Conservation (phyloP, 2,113 vertebrate species). For the Engraulis encrasicolus region DNA sequence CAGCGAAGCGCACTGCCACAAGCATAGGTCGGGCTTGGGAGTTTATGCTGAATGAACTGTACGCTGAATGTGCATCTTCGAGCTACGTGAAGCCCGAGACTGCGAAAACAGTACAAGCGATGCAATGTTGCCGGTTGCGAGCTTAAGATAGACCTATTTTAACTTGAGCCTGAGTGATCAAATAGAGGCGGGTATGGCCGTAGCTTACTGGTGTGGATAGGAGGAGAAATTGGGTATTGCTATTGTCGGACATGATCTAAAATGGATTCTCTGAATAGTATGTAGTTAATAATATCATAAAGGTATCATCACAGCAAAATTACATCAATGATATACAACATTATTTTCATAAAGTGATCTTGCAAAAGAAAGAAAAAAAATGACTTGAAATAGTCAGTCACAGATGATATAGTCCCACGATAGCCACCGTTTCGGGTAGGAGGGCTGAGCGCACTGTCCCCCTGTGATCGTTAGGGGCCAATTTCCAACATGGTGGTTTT, state of each 20-base stretch:
- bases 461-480: background rate
- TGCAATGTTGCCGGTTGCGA: too few relatives aligned
- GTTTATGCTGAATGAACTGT: too few relatives aligned
- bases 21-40: too few relatives aligned
- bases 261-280: background rate
- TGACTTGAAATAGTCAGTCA: slow-evolving; percentile 1
- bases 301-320: background rate
- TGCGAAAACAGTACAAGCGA: too few relatives aligned
- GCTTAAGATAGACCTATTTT: too few relatives aligned
- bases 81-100: too few relatives aligned
- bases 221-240: background rate
- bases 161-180: too few relatives aligned
- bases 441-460: background rate
- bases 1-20: too few relatives aligned
- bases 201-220: background rate
- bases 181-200: too few relatives aligned
- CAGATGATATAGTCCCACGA: background rate
- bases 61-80: too few relatives aligned
- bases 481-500: too few relatives aligned
- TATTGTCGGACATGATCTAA: background rate
- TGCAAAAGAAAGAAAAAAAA: background rate
- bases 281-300: background rate
- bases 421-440: background rate
- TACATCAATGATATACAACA: background rate
- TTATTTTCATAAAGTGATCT: background rate